Conservation (phyloP, 1,140 invertebrate genomes). For the Eciton burchellii region DNA sequence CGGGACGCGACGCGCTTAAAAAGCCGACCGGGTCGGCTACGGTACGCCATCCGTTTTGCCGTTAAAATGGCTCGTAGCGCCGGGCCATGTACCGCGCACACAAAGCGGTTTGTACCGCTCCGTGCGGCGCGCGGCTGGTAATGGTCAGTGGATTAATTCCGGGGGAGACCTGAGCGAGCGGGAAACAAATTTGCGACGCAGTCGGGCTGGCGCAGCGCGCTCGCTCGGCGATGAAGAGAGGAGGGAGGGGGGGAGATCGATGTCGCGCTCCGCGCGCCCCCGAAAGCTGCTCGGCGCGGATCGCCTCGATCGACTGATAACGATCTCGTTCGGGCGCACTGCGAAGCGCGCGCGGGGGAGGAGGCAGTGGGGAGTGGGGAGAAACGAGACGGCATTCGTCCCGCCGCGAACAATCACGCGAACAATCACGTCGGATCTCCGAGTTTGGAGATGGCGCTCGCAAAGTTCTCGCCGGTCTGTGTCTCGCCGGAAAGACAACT, state of each 20-base stretch:
- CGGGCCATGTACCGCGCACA: slow-evolving; percentile 46
- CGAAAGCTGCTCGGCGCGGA: not conserved
- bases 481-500: slow-evolving; percentile 5
- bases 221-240: not conserved
- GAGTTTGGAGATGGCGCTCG: not conserved
- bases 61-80: slow-evolving; percentile 56
- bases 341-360: not conserved
- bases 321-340: not conserved
- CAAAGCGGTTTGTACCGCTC: slow-evolving; percentile 57
- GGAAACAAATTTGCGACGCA: slow-evolving; percentile 58
- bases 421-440: slow-evolving; percentile 16
- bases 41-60: slow-evolving; percentile 55
- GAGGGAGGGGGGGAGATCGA: slow-evolving; percentile 12
- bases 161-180: slow-evolving; percentile 4
- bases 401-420: too few relatives aligned
- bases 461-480: slow-evolving; percentile 25
- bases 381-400: too few relatives aligned
- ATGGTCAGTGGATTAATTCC: slow-evolving; percentile 55
- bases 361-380: too few relatives aligned
- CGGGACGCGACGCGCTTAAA: slow-evolving; percentile 36
- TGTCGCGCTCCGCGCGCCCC: not conserved
- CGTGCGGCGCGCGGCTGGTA: slow-evolving; percentile 40
- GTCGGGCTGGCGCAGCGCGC: too few relatives aligned
- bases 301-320: not conserved
- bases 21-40: slow-evolving; percentile 1